A percentile compares a stretch with the other conserved stretches of the same genome.
Evolutionary conservation across 1,140 invertebrate species (phyloP).

Genomic region (Thalassaphorura encarpata): DNA sequence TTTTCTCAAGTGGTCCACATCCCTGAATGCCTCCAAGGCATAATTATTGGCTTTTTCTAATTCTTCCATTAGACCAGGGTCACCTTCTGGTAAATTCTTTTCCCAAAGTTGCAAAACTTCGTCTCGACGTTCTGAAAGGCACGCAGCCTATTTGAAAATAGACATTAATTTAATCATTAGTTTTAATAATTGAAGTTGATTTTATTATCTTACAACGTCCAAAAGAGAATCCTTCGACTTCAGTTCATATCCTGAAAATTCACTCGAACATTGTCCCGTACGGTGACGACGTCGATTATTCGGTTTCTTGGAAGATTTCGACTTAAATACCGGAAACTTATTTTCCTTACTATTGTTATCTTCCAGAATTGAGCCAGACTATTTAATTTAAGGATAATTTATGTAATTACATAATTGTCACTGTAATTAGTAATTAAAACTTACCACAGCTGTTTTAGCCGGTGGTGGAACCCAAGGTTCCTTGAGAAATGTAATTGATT

Average conservation of each 20-base stretch:
- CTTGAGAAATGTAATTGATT: neutral
- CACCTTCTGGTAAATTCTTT: neutral
- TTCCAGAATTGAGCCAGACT: neutral
- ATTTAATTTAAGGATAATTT: neutral
- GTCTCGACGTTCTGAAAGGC: neutral
- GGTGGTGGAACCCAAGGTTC: constrained; percentile 7
- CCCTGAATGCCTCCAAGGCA: neutral
- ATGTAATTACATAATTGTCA: neutral
- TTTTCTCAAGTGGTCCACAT: neutral
- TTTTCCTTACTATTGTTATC: neutral
- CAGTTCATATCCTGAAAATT: constrained; percentile 2
- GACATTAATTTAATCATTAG: neutral
- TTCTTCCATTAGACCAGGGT: neutral
- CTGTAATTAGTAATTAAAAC: neutral
- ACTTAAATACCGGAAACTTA: neutral
- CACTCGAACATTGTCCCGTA: neutral
- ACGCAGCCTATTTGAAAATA: neutral
- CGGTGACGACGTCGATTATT: neutral
- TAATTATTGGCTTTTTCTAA: constrained; percentile 3
- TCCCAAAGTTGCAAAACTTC: constrained; percentile 7
- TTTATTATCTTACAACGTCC: constrained; percentile 1
- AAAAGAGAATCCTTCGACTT: constrained; percentile 3
- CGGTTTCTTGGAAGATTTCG: neutral
- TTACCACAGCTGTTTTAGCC: neutral
- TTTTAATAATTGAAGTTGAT: neutral